Base-by-base conservation (phyloP, 2,113 vertebrate genomes). In the Progne subis region DNA sequence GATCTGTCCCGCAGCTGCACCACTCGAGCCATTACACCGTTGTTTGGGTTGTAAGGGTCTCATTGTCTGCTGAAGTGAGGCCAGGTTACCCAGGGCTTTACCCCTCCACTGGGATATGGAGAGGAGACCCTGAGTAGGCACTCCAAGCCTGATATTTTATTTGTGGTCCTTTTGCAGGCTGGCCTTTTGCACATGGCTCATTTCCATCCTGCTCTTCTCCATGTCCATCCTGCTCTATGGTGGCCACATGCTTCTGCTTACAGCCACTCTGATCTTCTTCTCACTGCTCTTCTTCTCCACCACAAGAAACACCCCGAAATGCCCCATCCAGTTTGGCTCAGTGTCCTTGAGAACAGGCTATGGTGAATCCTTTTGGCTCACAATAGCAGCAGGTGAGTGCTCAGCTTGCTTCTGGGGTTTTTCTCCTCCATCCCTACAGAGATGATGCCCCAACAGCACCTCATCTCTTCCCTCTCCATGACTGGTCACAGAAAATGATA, bases 111-210 rank as follows among this genome's bases (percentile, higher is more conserved):
- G 13, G 43, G 26, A 26, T 8, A 9, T 23, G 64, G 55, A 67
- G 46, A 76, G 14, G 9, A 81, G 16, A 59, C 8, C 18, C 18
- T 25, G 34, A 63, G 81, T 11, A 71, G 8, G 46, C 2, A 1
- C 11, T 43, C 37, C 43, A 44, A 28, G 9, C 2, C 5, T 49
- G 65, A 44, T 1, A 2, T 52, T 31, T 37, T 9, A 37, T 37
- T 37, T 60, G 50, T 47, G 41, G 8, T 47, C 29, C 65, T 82
- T 71, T 76, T 23, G 0, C 98, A 99, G 99, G 99, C 98, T 98
- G 52, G 99, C 99, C 3, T 99, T 99, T 90, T 99, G 99, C 94
- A 98, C 98, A 2, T 99, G 99, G 99, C 72, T 99, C 44, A n/a
- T 99, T 9, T 97, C 99, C 97, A 99, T 99, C 76, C 96, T 98